Conservation (phyloP, 2,888 invertebrate species). For the Hypomecis atomaria region DNA sequence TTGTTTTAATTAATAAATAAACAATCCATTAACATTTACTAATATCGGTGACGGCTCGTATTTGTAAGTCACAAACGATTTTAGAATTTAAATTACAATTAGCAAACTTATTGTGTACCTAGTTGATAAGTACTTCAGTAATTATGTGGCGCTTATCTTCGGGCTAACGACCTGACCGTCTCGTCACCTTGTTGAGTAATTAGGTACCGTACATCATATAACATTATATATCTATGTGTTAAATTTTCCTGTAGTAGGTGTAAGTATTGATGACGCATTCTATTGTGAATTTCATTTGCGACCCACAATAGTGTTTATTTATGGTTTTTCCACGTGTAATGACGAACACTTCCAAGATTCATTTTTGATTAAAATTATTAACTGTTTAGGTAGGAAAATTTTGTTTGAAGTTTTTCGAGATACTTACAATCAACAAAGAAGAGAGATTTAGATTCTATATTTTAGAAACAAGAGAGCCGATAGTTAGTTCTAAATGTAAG, state of each 20-base stretch:
- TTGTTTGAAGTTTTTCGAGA: too few relatives aligned
- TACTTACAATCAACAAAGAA: too few relatives aligned
- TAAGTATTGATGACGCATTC: background rate
- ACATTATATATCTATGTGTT: background rate
- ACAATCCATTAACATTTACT: too few relatives aligned
- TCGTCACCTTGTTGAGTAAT: conserved; percentile 9
- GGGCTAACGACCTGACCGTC: conserved; percentile 17
- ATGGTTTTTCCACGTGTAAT: too few relatives aligned
- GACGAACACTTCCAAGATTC: too few relatives aligned
- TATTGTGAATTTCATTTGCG: conserved; percentile 2
- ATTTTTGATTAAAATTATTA: too few relatives aligned
- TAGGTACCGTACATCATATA: background rate
- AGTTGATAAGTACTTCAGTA: conserved; percentile 10
- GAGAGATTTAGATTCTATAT: too few relatives aligned
- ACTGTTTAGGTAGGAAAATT: too few relatives aligned
- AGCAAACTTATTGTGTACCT: conserved; percentile 1
- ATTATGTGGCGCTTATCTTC: conserved; percentile 13
- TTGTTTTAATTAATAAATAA: too few relatives aligned
- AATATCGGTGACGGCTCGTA: too few relatives aligned
- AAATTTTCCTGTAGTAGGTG: background rate
- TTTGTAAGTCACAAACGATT: background rate
- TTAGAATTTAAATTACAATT: conserved; percentile 4
- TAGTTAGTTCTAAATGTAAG: too few relatives aligned
- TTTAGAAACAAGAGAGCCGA: too few relatives aligned
- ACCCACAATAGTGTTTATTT: background rate